These are phyloP conservation scores for Catharus bicknelli DNA, from an alignment of 2,113 vertebrate genomes.

Conservation along the genomic window DNA sequence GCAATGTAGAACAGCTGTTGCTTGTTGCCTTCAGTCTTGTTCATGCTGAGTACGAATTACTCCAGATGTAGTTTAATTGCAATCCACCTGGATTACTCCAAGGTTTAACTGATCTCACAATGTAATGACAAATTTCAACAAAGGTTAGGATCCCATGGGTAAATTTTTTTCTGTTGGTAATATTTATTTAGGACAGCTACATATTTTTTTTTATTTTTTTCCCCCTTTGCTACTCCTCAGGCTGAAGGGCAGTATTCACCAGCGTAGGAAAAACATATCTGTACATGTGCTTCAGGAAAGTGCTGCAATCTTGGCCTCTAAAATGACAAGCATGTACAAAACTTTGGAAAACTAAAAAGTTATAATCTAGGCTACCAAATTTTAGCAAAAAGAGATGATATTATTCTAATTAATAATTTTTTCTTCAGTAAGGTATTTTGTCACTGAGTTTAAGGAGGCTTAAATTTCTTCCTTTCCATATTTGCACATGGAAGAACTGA, in stretches of 20 bases:
- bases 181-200: not conserved
- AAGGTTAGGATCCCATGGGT: not conserved
- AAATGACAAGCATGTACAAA: not conserved
- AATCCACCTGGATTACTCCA: not conserved
- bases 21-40: not conserved
- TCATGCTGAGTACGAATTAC: not conserved
- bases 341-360: not conserved
- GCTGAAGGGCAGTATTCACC: not conserved
- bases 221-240: not conserved
- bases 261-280: not conserved
- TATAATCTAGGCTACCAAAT: not conserved
- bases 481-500: not conserved
- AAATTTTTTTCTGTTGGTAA: not conserved
- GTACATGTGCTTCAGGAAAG: not conserved
- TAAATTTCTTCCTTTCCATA: not conserved
- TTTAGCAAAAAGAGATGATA: not conserved
- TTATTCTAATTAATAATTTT: not conserved
- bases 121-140: not conserved
- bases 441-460: not conserved
- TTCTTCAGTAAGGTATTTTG: not conserved
- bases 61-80: not conserved
- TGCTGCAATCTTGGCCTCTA: not conserved
- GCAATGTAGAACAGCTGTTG: not conserved
- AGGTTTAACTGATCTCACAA: not conserved
- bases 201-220: fast-evolving